Percentiles rank a stretch among this genome's conserved stretches.
Evolutionary conservation across 2,888 invertebrate species (phyloP).

Genomic region (Torymus tubicola): DNA sequence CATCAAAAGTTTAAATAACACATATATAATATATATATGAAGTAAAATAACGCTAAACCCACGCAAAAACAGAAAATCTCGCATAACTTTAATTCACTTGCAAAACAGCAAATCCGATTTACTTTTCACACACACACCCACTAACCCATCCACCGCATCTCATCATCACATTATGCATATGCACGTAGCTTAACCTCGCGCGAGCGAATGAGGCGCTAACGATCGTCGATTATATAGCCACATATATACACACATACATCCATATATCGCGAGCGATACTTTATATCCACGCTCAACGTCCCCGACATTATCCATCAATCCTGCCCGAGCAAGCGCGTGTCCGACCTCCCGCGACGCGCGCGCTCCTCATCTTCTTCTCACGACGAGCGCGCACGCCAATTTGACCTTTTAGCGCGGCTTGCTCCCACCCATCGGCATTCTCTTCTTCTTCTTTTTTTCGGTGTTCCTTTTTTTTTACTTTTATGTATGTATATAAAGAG

Average conservation of each 20-base stretch:
- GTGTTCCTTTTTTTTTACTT: slow-evolving; percentile 13
- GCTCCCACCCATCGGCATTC: slow-evolving; percentile 33
- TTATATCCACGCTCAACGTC: too few species aligned
- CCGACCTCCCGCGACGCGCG: slow-evolving; percentile 72
- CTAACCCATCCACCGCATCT: too few species aligned
- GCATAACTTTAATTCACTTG: too few species aligned
- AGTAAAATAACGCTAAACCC: too few species aligned
- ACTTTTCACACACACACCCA: too few species aligned
- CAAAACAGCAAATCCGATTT: too few species aligned
- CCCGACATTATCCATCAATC: slow-evolving; percentile 71
- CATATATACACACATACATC: background rate
- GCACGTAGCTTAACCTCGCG: too few species aligned
- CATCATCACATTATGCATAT: too few species aligned
- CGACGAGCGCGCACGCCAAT: slow-evolving; percentile 52
- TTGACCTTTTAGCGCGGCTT: slow-evolving; percentile 39
- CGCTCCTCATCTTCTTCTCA: slow-evolving; percentile 73
- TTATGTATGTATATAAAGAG: background rate
- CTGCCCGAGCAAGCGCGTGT: slow-evolving; percentile 47
- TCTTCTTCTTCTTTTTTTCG: slow-evolving; percentile 25
- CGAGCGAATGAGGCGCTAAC: slow-evolving; percentile 71
- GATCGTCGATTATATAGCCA: slow-evolving; percentile 67
- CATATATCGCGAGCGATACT: background rate
- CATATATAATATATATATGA: too few species aligned
- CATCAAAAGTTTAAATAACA: too few species aligned
- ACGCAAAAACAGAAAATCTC: too few species aligned